phyloP scores from a whole-genome alignment of 2,113 vertebrate genomes.

The Tetrax tetrax region DNA sequence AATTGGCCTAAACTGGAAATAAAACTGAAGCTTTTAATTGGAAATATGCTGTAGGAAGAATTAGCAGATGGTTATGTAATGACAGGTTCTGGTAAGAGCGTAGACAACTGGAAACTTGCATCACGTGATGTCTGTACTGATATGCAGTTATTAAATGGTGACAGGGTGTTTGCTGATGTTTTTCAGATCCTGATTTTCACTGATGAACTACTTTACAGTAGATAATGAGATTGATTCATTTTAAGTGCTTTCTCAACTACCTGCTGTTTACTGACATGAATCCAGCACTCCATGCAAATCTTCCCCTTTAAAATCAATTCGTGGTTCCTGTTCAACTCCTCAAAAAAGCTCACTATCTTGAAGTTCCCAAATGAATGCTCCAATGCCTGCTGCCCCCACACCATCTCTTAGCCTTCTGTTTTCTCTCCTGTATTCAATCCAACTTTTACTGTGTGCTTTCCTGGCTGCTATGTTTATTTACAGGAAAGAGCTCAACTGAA shows the following conservation, averaged over 20 bases:
- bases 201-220: background rate
- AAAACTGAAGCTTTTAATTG: background rate
- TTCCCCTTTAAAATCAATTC: background rate
- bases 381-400: background rate
- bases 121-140: rapidly evolving
- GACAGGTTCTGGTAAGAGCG: background rate
- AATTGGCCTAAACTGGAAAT: background rate
- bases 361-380: background rate
- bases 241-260: background rate
- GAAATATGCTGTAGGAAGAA: background rate
- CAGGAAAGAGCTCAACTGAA: background rate
- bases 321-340: background rate
- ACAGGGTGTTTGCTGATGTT: background rate
- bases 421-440: background rate
- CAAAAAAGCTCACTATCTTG: background rate
- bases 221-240: background rate
- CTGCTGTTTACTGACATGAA: background rate
- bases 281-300: background rate
- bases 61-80: background rate
- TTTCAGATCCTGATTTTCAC: background rate
- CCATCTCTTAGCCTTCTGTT: background rate
- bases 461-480: background rate
- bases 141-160: background rate
- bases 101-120: background rate
- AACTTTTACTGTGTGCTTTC: background rate